These are phyloP conservation scores for Miniopterus natalensis DNA, from an alignment of 2,113 vertebrate genomes.

Conservation along the genomic window DNA sequence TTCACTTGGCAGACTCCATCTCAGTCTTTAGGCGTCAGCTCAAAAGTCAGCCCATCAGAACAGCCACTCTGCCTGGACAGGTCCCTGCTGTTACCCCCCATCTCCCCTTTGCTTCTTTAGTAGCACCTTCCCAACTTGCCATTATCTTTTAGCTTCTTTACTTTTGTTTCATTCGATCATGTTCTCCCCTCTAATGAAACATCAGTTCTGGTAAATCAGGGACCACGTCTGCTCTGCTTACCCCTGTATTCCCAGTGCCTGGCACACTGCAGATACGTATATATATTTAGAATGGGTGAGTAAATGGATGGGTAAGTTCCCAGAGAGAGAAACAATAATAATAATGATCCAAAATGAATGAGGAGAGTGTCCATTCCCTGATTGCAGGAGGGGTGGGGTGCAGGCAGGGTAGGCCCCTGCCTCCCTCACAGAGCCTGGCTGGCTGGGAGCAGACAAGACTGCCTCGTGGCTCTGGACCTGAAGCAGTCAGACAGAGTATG, in stretches of 20 bases:
- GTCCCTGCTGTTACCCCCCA: fast-evolving
- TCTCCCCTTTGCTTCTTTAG: not conserved
- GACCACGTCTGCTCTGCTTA: not conserved
- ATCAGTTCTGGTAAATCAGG: not conserved
- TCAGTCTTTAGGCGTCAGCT: not conserved
- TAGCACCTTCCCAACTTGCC: not conserved
- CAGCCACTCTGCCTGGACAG: not conserved
- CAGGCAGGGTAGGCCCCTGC: not conserved
- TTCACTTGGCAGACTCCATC: not conserved
- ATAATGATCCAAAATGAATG: not conserved
- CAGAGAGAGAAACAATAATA: not conserved
- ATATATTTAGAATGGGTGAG: not conserved
- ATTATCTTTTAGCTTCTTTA: not conserved
- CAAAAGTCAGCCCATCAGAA: not conserved
- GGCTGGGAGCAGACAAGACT: not conserved
- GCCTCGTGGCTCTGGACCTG: not conserved
- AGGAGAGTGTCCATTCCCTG: not conserved
- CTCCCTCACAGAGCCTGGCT: not conserved
- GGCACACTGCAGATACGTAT: not conserved
- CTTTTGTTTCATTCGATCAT: not conserved
- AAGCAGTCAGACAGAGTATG: not conserved
- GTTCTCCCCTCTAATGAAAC: not conserved
- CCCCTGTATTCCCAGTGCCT: not conserved
- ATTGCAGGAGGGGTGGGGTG: fast-evolving
- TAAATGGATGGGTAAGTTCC: not conserved